phyloP scores from a whole-genome alignment of 2,113 vertebrate species.

The Ammodytes marinus region DNA sequence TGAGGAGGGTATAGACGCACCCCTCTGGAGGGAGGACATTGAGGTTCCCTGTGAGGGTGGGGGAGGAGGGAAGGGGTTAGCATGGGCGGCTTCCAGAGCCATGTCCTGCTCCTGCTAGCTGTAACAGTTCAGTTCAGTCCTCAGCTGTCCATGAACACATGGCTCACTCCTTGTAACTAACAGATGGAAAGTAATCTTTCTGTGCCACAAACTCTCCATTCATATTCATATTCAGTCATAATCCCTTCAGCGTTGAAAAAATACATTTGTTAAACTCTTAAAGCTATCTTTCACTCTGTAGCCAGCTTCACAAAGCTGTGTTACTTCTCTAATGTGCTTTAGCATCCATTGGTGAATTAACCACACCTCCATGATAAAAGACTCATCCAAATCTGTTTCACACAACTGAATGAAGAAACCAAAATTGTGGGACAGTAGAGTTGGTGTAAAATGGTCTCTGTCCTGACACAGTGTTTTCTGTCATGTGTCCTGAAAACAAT shows the following conservation, averaged over 20 bases:
- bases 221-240: neutral
- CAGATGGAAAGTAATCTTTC: neutral
- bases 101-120: constrained; percentile 95
- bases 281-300: constrained; percentile 58
- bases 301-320: constrained; percentile 40
- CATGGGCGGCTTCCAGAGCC: constrained; percentile 85
- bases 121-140: constrained; percentile 74
- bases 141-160: constrained; percentile 13
- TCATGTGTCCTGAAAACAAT: constrained; percentile 22
- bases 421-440: constrained; percentile 31
- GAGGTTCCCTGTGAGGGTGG: constrained; percentile 71
- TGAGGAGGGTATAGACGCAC: constrained; percentile 72
- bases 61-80: constrained; percentile 68
- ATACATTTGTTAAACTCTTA: constrained; percentile 65
- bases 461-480: constrained; percentile 63
- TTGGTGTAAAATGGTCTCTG: constrained; percentile 40
- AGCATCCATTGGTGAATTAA: constrained; percentile 43
- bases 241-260: constrained; percentile 70
- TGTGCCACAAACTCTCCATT: constrained; percentile 26
- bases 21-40: constrained; percentile 66
- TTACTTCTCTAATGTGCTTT: constrained; percentile 71
- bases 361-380: constrained; percentile 45
- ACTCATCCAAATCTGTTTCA: constrained; percentile 13
- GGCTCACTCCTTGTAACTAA: neutral
- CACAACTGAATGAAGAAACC: constrained; percentile 24